These are phyloP conservation scores for Drosophila mayri DNA, from an alignment of 1,140 invertebrate species.

Conservation along the genomic window DNA sequence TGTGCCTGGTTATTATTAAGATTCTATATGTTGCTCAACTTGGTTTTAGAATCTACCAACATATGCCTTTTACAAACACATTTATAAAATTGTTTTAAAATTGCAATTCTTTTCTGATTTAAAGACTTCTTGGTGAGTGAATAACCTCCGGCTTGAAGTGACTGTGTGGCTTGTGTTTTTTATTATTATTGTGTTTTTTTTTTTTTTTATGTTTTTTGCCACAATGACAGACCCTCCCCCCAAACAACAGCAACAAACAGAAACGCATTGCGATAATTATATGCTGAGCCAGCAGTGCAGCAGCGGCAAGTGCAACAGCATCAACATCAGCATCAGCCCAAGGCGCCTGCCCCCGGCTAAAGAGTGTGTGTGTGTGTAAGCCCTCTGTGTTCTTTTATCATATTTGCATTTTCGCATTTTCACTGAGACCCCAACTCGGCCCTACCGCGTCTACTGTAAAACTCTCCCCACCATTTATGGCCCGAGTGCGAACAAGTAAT, in stretches of 20 bases:
- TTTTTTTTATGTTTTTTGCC: background rate
- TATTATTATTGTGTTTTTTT: background rate
- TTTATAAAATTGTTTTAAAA: background rate
- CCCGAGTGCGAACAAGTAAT: constrained; percentile 81
- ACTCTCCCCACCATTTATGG: constrained; percentile 18
- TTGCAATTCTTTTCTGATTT: background rate
- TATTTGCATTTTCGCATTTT: constrained; percentile 72
- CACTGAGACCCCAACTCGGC: constrained; percentile 43
- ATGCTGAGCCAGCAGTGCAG: constrained; percentile 40
- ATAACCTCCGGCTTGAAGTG: constrained; percentile 18
- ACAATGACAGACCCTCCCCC: constrained; percentile 44
- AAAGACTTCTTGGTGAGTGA: background rate
- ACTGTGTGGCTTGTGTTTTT: constrained; percentile 51
- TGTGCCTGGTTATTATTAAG: too few species aligned
- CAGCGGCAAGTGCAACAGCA: constrained; percentile 24
- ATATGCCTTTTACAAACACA: too few species aligned
- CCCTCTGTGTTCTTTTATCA: constrained; percentile 72
- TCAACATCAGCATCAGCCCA: constrained; percentile 16
- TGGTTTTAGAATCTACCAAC: too few species aligned
- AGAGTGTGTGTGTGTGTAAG: constrained; percentile 42
- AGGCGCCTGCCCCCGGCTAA: constrained; percentile 14
- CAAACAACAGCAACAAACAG: constrained; percentile 28
- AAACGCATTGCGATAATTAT: constrained; percentile 79
- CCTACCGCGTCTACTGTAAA: background rate
- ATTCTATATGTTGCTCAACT: too few species aligned